Evolutionary conservation across 2,113 vertebrate species (phyloP), one percentile per base, ranked within the genome.

Genomic region (Bombycilla garrulus): DNA sequence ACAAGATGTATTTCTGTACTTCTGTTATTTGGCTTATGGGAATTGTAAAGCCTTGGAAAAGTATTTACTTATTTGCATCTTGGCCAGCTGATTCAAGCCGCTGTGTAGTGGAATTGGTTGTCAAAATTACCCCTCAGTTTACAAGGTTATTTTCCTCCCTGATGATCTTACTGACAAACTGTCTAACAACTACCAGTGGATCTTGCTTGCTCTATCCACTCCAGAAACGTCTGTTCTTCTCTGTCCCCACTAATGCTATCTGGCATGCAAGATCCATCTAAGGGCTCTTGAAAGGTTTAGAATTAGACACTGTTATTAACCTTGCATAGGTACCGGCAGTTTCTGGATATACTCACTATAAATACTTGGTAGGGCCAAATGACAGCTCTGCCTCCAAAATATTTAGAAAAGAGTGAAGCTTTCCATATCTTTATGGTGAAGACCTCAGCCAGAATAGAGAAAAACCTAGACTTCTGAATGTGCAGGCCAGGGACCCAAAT

Each of bases 271-370:
- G 26, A 70, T 65, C 50, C 23, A 56, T 28, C 28, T 40, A 56
- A 60, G 7, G 6, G 15, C 9, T 64, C 60, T 40, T 73, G 23
- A 70, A 61, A 56, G 6, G 36, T 60, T 70, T 70, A 22, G 25
- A 26, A 12, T 70, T 26, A 11, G 28, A 35, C 36, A 9, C 9
- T 86, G 8, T 45, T 70, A 51, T 40, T 74, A 70, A 38, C 2
- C 28, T 70, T 70, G 14, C 25, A 12, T 38, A 33, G 0, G 0
- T 33, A 62, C 5, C 33, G 5, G 28, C 10, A 58, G 28, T 64
- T 95, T 82, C 45, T 89, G 45, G 40, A 24, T 24, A n/a, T 26
- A 26, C 2, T 33, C 10, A 36, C 35, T 58, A 31, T 60, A 38
- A 81, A 64, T 23, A 64, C 12, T 60, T 69, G 29, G 12, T 14